phyloP scores from a whole-genome alignment of 1,140 invertebrate species.

The Penaeus vannamei region DNA sequence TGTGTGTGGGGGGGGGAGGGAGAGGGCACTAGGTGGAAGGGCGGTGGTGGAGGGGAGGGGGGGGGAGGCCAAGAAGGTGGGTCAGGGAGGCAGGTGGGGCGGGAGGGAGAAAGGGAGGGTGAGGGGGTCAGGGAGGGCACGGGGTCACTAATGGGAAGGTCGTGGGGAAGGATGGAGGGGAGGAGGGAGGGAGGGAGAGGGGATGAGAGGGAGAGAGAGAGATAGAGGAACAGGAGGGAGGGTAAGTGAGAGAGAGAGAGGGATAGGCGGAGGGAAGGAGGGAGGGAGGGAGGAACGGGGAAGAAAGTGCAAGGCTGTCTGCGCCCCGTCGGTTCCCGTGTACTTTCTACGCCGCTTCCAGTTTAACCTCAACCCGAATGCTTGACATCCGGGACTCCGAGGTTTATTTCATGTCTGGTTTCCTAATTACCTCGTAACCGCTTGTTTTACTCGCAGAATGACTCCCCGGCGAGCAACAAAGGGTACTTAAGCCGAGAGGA shows the following conservation, averaged over 20 bases:
- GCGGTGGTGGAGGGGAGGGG: neutral
- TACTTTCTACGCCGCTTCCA: too few relatives aligned
- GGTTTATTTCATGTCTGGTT: too few relatives aligned
- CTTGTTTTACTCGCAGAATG: too few relatives aligned
- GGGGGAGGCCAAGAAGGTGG: neutral
- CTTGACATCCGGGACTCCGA: too few relatives aligned
- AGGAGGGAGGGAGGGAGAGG: constrained; percentile 13
- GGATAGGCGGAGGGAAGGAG: neutral
- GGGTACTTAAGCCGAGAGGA: too few relatives aligned
- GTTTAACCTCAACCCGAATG: too few relatives aligned
- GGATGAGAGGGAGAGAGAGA: neutral
- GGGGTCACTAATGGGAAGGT: neutral
- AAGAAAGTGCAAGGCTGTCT: too few relatives aligned
- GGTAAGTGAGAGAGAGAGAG: neutral
- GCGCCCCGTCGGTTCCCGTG: too few relatives aligned
- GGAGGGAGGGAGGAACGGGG: too few relatives aligned
- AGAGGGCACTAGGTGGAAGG: neutral
- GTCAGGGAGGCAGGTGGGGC: neutral
- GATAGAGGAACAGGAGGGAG: neutral
- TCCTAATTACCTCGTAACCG: too few relatives aligned
- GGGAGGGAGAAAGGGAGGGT: neutral
- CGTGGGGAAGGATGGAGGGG: neutral
- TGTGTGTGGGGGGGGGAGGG: too few relatives aligned
- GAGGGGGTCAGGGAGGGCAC: neutral
- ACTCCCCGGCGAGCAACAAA: too few relatives aligned